A percentile compares a stretch with the other conserved stretches of the same genome.
These are phyloP conservation scores for Molothrus ater DNA, from an alignment of 2,797 vertebrate species.

Conservation along the genomic window DNA sequence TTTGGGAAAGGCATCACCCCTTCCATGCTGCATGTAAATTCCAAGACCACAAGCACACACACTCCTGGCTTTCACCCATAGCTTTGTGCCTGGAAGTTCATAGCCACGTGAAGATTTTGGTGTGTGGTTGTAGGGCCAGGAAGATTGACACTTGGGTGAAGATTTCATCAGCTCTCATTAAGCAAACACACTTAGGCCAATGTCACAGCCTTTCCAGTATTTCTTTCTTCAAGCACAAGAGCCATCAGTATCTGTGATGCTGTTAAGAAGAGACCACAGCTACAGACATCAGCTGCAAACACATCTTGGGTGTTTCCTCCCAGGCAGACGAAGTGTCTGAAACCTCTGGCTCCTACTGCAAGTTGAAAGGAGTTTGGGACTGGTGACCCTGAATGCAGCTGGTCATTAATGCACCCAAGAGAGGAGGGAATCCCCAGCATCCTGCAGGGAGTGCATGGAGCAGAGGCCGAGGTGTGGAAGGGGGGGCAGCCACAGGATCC, in stretches of 20 bases:
- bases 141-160: not conserved
- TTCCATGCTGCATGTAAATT: not conserved
- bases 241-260: not conserved
- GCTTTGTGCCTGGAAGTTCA: not conserved
- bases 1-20: not conserved
- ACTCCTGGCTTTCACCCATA: not conserved
- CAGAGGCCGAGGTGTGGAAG: not conserved
- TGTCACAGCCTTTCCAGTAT: not conserved
- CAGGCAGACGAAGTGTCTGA: not conserved
- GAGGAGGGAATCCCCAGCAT: not conserved
- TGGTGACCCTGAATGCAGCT: not conserved
- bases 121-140: not conserved
- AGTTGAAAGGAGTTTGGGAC: not conserved
- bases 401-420: not conserved
- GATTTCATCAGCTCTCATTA: not conserved
- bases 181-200: not conserved
- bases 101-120: not conserved
- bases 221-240: not conserved
- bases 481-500: not conserved
- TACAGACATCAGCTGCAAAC: not conserved
- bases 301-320: not conserved
- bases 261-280: not conserved
- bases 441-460: not conserved
- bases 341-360: not conserved
- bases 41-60: not conserved